A percentile compares a stretch with the other conserved stretches of the same genome.
phyloP scores from a whole-genome alignment of 2,113 vertebrate genomes.

The Cyanocitta stelleri region DNA sequence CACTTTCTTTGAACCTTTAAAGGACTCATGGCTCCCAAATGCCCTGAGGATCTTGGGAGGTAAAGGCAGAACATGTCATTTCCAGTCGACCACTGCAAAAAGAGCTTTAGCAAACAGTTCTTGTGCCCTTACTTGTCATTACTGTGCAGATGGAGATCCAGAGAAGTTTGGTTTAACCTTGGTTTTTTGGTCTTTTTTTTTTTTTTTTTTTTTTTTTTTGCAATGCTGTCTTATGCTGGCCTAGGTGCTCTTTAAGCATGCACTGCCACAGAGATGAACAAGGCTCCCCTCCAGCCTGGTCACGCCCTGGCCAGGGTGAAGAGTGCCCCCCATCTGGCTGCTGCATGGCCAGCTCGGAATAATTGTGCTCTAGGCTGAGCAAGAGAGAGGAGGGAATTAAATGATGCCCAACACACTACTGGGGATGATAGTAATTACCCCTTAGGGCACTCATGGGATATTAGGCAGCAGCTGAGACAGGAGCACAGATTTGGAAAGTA shows the following conservation, averaged over 20 bases:
- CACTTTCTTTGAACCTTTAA: not conserved
- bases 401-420: not conserved
- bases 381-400: not conserved
- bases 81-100: not conserved
- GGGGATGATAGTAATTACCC: not conserved
- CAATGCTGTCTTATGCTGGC: not conserved
- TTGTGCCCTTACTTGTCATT: not conserved
- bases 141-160: not conserved
- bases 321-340: not conserved
- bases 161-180: not conserved
- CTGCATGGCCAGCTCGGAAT: not conserved
- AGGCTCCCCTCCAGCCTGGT: not conserved
- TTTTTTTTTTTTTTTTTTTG: too few relatives aligned
- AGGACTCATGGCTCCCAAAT: not conserved
- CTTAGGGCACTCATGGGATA: not conserved
- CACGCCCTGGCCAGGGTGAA: accelerated
- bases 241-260: not conserved
- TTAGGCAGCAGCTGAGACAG: not conserved
- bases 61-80: not conserved
- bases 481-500: not conserved
- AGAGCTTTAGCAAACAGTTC: not conserved
- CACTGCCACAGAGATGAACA: not conserved
- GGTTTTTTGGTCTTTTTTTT: too few relatives aligned
- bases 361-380: not conserved
- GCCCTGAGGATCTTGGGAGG: not conserved